Evolutionary conservation across 2,113 vertebrate genomes (phyloP).

Genomic region (Narcine bancroftii): DNA sequence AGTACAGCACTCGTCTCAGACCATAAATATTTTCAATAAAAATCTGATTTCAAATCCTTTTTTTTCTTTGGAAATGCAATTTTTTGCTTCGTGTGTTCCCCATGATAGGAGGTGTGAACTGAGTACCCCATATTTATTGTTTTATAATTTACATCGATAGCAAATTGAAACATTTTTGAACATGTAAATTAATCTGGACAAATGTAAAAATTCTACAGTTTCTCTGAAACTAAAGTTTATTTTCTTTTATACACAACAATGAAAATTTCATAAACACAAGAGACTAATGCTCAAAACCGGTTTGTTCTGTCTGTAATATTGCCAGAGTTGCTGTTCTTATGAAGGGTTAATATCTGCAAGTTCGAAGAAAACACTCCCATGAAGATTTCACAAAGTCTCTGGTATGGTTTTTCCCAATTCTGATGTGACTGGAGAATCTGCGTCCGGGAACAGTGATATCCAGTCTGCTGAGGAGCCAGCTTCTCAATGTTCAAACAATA

Average conservation of each 20-base stretch:
- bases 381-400: too few relatives aligned
- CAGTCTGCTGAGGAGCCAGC: too few relatives aligned
- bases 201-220: neutral
- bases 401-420: too few relatives aligned
- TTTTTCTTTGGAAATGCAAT: neutral
- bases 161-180: neutral
- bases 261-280: slow-evolving; percentile 19
- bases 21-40: neutral
- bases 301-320: neutral
- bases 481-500: too few relatives aligned
- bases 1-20: neutral
- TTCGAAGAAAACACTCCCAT: too few relatives aligned
- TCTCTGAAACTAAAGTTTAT: neutral
- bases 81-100: neutral
- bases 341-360: too few relatives aligned
- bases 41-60: neutral
- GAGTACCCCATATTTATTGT: neutral
- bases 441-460: too few relatives aligned
- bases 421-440: too few relatives aligned
- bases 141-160: neutral
- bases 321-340: too few relatives aligned
- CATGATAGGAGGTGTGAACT: neutral
- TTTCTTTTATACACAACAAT: neutral
- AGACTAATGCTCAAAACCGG: neutral
- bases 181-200: neutral